phyloP scores from a whole-genome alignment of 2,888 invertebrate genomes.

The Drosophila mulleri region DNA sequence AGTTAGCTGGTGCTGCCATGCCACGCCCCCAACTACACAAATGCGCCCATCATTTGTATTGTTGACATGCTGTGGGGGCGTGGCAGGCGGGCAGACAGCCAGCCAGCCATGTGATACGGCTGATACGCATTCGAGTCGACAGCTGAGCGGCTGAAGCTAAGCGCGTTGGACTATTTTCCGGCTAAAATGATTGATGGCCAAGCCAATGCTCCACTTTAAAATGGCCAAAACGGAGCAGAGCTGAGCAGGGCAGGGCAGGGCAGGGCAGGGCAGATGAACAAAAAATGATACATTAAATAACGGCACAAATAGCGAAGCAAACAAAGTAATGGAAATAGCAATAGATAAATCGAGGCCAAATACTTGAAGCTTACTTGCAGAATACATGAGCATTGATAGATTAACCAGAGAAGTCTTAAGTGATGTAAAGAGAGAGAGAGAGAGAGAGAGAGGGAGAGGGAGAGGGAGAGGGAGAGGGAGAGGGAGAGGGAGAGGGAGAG shows the following conservation, averaged over 20 bases:
- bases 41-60: conserved; percentile 77
- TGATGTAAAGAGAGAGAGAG: background rate
- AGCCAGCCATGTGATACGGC: conserved; percentile 54
- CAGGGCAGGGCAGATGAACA: background rate
- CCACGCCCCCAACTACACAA: conserved; percentile 58
- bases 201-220: conserved; percentile 72
- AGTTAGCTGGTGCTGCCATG: conserved; percentile 59
- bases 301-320: conserved; percentile 60
- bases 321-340: conserved; percentile 23
- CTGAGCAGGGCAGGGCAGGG: no score
- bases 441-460: no score
- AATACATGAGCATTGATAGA: background rate
- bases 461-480: no score
- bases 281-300: conserved; percentile 49
- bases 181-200: conserved; percentile 72
- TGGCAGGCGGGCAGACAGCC: conserved; percentile 21
- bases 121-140: conserved; percentile 71
- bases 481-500: no score
- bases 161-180: conserved; percentile 42
- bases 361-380: conserved; percentile 2
- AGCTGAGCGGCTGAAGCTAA: conserved; percentile 57
- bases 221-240: conserved; percentile 44
- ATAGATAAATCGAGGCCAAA: conserved; percentile 9
- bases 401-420: background rate
- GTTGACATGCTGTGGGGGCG: conserved; percentile 65